phyloP scores from a whole-genome alignment of 2,113 vertebrate species.

The Passer montanus region DNA sequence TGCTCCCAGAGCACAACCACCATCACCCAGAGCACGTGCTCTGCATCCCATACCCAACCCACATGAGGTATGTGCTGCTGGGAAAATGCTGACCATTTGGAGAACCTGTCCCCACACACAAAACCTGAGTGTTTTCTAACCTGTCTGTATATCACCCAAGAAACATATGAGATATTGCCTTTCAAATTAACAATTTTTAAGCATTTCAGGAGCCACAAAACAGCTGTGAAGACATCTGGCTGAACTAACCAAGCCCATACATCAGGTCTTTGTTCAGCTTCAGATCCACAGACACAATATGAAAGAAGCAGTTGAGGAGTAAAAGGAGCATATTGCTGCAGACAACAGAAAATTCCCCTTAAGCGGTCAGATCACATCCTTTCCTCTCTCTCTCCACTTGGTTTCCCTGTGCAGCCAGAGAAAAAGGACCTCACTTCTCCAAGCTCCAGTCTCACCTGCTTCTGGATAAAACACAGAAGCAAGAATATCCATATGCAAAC shows the following conservation, averaged over 20 bases:
- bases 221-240: not conserved
- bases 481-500: not conserved
- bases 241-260: not conserved
- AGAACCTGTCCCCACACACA: not conserved
- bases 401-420: not conserved
- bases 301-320: not conserved
- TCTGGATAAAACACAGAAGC: not conserved
- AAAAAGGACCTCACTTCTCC: not conserved
- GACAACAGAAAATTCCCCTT: not conserved
- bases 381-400: not conserved
- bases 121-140: not conserved
- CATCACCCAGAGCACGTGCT: not conserved
- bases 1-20: not conserved
- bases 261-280: not conserved
- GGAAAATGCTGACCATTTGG: not conserved
- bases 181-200: not conserved
- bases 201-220: not conserved
- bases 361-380: not conserved
- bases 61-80: rapidly evolving
- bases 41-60: not conserved
- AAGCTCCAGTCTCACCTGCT: not conserved
- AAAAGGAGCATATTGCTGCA: not conserved
- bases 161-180: not conserved
- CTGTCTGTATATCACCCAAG: not conserved
- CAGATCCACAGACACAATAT: not conserved